Conservation (phyloP, 2,797 vertebrate genomes). For the Heteromormyrus szaboi region DNA sequence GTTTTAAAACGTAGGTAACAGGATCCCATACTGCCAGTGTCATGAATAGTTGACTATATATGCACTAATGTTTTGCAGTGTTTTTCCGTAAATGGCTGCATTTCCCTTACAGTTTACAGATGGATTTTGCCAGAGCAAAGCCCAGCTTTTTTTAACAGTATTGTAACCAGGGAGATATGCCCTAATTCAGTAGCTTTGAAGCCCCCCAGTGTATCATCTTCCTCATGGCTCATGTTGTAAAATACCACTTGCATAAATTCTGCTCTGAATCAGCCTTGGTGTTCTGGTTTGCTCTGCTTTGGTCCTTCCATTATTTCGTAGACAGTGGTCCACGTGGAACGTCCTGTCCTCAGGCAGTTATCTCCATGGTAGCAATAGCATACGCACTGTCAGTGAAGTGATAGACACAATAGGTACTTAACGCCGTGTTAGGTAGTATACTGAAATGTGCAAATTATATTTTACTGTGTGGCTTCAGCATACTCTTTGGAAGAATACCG, state of each 20-base stretch:
- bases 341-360: background rate
- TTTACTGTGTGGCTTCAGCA: background rate
- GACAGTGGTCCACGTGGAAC: background rate
- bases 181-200: constrained; percentile 4
- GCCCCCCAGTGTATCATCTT: background rate
- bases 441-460: background rate
- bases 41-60: background rate
- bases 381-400: background rate
- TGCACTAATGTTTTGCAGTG: background rate
- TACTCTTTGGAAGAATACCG: background rate
- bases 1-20: background rate
- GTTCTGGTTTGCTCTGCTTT: background rate
- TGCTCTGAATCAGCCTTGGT: background rate
- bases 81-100: background rate
- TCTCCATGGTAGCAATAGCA: background rate
- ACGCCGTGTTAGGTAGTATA: background rate
- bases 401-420: background rate
- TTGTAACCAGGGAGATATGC: constrained; percentile 15
- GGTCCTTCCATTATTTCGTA: background rate
- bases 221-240: background rate
- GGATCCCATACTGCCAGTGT: background rate
- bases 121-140: background rate
- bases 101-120: background rate
- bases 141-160: background rate
- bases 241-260: background rate